Base-by-base conservation (phyloP, 2,888 invertebrate genomes). In the Meteorus cinctellus region DNA sequence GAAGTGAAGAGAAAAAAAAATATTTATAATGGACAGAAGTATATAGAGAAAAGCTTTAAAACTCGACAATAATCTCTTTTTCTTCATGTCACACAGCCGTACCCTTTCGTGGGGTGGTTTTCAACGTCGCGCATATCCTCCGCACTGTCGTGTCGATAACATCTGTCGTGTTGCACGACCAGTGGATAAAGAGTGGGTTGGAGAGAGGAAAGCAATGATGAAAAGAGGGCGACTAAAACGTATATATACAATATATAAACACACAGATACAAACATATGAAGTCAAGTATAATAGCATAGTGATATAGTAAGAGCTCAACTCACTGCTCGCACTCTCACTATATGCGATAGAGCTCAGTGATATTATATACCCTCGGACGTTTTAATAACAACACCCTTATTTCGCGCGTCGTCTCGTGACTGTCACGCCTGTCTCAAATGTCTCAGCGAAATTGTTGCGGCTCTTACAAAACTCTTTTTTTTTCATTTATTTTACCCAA, bases 331-430 rank as follows among this genome's bases (percentile, higher is more conserved):
- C 12, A 12, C 41, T 41, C 12, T 41, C 12, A 41, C 41, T 55
- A 19, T 55, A 55, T 55, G 10, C 10, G 19, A 24, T 55, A 19
- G 14, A 55, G 65, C 31, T 31, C 65, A 27, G 71, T 72, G 41
- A 34, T 65, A 41, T 67, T 68, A 63, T 68, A 63, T 63, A 63
- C 55, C 12, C 62, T 45, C 41, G 55, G 48, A 75, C 73, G 78
- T 77, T 78, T 78, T 79, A 77, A 79, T 78, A 80, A 80, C 78
- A 75, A 67, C 78, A 77, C 72, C 74, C 76, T 77, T 77, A 80
- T 80, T 80, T 76, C 51, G 66, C 72, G 68, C 60, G 55, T 55
- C 41, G 24, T 34, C 60, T 69, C 62, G 41, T 60, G 41, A 24
- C 63, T 72, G 62, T 62, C 68, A 48, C 72, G 68, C 62, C 68